Base-by-base conservation (phyloP, 2,113 vertebrate genomes). In the Bubo blakistoni region DNA sequence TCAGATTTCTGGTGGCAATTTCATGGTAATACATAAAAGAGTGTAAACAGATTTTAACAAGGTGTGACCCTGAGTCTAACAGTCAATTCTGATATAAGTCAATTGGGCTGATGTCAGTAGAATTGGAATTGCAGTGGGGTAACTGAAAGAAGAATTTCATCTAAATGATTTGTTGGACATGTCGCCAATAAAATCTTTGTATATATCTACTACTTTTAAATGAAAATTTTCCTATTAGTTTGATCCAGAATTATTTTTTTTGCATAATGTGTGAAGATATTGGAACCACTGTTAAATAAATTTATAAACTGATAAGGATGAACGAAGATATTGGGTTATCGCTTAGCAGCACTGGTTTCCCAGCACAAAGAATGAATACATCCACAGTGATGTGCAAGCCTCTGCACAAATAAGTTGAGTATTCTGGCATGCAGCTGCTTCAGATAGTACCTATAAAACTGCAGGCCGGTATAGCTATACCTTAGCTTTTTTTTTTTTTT, bases 11-110 rank as follows among this genome's bases (percentile, higher is more conserved):
- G 91, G 69, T 25, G 69, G 21, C 27, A 91, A 89, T 89, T 95
- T 95, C 61, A 85, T 71, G n/a, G 18, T 61, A 91, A 65, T 61
- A 26, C 19, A 79, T 82, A 65, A 81, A 84, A 90, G 3, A 9
- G 13, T 51, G 61, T 76, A 96, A 96, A 89, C 61, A 76, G 67
- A 69, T 67, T 90, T 94, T 93, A 91, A 89, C 62, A 82, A 91
- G 87, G 44, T 92, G 59, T 66, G 38, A 94, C 34, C 30, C 62
- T 16, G 57, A 84, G 54, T 72, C 67, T 95, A 63, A 73, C 54
- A 88, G 79, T 47, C 51, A 67, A 5, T 83, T 93, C 55, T 63
- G 30, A 9, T 38, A 26, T 29, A 55, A 92, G 54, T 77, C 44
- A 80, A 19, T 70, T 49, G 12, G 9, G 16, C 10, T 74, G 51